These are phyloP conservation scores for Eulithis testata DNA, from an alignment of 2,888 invertebrate genomes.

Conservation along the genomic window DNA sequence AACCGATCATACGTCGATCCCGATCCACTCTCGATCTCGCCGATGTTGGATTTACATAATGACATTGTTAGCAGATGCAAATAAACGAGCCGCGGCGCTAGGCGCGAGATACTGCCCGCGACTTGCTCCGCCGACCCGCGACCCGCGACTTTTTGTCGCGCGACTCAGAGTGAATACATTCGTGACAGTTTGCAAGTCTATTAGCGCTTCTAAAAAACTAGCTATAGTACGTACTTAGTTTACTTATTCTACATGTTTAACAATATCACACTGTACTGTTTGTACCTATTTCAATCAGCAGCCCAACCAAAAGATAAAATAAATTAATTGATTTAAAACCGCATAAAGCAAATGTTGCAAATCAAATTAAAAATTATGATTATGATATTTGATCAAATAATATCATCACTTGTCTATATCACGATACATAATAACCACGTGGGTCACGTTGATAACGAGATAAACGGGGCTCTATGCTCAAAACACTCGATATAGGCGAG, in stretches of 20 bases:
- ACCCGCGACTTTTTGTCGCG: too few species aligned
- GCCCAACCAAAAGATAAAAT: too few species aligned
- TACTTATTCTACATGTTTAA: too few species aligned
- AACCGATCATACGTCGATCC: slow-evolving; percentile 65
- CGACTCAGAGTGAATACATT: too few species aligned
- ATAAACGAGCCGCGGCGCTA: slow-evolving; percentile 57
- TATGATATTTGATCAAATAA: slow-evolving; percentile 30
- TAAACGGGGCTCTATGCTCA: not conserved
- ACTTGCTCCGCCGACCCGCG: too few species aligned
- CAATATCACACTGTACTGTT: too few species aligned
- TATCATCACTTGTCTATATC: slow-evolving; percentile 28
- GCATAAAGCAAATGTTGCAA: slow-evolving; percentile 33
- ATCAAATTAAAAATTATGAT: slow-evolving; percentile 40
- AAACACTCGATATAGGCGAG: not conserved
- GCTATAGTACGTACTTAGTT: too few species aligned
- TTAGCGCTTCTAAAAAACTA: too few species aligned
- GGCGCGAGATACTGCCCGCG: not conserved
- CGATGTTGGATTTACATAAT: slow-evolving; percentile 71
- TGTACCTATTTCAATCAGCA: too few species aligned
- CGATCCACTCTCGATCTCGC: slow-evolving; percentile 69
- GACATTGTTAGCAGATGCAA: slow-evolving; percentile 75
- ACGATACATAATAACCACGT: slow-evolving; percentile 2
- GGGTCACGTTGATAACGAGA: slow-evolving; percentile 1
- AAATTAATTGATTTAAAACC: slow-evolving; percentile 35
- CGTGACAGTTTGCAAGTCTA: too few species aligned